Conservation (phyloP, 2,113 vertebrate genomes). For the Nymphicus hollandicus region DNA sequence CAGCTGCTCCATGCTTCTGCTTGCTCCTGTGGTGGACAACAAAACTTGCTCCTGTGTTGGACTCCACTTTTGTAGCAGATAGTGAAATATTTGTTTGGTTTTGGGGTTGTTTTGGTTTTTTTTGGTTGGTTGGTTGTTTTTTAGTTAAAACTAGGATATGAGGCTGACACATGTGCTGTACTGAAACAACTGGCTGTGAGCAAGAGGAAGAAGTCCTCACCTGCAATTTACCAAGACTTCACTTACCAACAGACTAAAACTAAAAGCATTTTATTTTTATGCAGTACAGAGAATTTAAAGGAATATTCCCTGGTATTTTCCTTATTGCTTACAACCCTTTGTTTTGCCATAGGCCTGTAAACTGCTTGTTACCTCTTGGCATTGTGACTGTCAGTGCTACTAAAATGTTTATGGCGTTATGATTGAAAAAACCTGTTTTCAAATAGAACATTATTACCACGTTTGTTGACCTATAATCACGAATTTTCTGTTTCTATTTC, state of each 20-base stretch:
- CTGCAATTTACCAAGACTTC: neutral
- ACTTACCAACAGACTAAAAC: neutral
- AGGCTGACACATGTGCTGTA: neutral
- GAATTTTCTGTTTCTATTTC: neutral
- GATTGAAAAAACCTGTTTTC: neutral
- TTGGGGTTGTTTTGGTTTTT: neutral
- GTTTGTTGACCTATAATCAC: accelerated
- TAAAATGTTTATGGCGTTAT: accelerated
- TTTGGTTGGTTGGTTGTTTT: too few relatives aligned
- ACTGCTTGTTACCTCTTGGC: neutral
- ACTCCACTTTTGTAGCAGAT: neutral
- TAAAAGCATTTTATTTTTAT: neutral
- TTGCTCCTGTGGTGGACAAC: neutral
- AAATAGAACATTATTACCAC: neutral
- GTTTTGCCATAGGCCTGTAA: neutral
- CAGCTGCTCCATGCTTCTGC: neutral
- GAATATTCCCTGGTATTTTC: neutral
- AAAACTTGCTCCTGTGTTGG: neutral
- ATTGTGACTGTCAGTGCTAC: neutral
- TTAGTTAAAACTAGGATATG: neutral
- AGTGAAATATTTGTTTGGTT: neutral
- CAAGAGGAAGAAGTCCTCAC: too few relatives aligned
- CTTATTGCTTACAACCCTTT: too few relatives aligned
- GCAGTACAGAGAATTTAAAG: neutral
- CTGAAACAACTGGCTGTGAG: neutral